Evolutionary conservation across 2,888 invertebrate genomes (phyloP).

Genomic region (Acanthopleura granulata): DNA sequence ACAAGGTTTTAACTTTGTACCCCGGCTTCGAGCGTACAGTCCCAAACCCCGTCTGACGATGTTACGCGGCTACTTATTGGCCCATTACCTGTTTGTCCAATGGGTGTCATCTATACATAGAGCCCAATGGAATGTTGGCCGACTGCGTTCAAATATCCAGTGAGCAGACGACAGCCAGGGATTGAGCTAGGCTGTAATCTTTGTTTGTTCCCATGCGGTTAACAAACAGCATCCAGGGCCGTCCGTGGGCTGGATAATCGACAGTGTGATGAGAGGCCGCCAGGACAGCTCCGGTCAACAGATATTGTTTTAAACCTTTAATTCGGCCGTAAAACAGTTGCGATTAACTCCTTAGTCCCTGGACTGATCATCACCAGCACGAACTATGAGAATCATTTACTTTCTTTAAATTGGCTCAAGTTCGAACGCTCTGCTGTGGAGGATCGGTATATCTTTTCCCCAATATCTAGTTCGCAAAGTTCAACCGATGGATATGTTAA

Average conservation of each 20-base stretch:
- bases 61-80: constrained; percentile 1
- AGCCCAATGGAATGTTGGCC: background rate
- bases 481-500: too few species aligned
- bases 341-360: constrained; percentile 3
- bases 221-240: constrained; percentile 12
- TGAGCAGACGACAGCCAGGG: constrained; percentile 14
- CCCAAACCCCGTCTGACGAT: background rate
- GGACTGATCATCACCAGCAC: background rate
- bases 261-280: background rate
- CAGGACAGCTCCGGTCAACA: background rate
- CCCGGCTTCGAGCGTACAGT: background rate
- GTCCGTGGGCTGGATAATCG: background rate
- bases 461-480: too few species aligned
- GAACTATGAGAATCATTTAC: background rate
- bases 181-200: constrained; percentile 8
- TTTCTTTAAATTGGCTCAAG: too few species aligned
- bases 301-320: constrained; percentile 4
- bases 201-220: constrained; percentile 4
- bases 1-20: background rate
- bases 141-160: constrained; percentile 2
- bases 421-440: too few species aligned
- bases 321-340: background rate
- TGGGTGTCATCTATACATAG: constrained; percentile 17
- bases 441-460: too few species aligned
- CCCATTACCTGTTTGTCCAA: constrained; percentile 15